Base-by-base conservation (phyloP, 2,797 vertebrate species). In the Antennarius maculatus region DNA sequence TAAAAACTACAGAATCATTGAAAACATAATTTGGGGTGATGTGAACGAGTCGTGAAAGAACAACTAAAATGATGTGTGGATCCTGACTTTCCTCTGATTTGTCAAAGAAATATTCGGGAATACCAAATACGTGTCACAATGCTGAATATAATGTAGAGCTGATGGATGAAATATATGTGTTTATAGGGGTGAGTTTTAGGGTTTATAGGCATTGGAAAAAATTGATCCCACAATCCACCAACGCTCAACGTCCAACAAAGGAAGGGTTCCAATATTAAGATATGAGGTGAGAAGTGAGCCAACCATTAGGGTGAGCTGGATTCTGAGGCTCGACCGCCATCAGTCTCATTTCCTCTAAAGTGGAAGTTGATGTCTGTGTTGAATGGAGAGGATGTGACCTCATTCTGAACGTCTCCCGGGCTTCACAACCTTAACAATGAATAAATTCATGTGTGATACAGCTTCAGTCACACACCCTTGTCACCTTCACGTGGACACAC, bases 361-460 rank as follows among this genome's bases (percentile, higher is more conserved):
- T 43, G 39, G 47, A 76, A 46, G 58, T 57, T 76, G 61, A 81
- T 59, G 51, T 69, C 57, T 45, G 17, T n/a, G 54, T 17, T 48
- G 43, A 55, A 66, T 31, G 28, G 16, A 62, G 34, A 34, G 15
- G 29, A 63, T 53, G 41, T 34, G 28, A 29, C 23, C 60, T 60
- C 6, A 54, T 66, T 58, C 29, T 50, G 42, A 39, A 53, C 23
- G 61, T 67, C 64, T 45, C 61, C 48, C 0, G 29, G 57, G 59
- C 17, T n/a, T n/a, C 28, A 74, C 50, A 54, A 48, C 43, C 55
- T 52, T 49, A 65, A 65, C 60, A 62, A 67, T 66, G 62, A 76
- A 74, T 69, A 71, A 54, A 80, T 73, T 37, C 18, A 75, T 63
- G 54, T 77, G 45, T 48, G 51, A 76, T 71, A 55, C 8, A 54